These are phyloP conservation scores for Chlamydotis undulata DNA, from an alignment of 2,113 vertebrate species.

Conservation along the genomic window DNA sequence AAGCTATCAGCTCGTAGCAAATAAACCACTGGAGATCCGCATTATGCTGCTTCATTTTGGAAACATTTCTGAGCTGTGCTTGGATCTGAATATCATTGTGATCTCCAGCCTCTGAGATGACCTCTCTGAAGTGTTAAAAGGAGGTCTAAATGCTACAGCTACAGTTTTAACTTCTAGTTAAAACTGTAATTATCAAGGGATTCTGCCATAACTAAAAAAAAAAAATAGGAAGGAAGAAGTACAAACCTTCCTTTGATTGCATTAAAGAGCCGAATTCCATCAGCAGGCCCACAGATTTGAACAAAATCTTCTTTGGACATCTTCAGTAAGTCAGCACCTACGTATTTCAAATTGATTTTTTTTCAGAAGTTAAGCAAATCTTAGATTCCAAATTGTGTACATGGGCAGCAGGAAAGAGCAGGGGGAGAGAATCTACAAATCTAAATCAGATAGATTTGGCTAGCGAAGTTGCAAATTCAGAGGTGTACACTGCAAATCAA, in stretches of 20 bases:
- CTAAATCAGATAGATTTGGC: neutral
- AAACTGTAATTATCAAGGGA: neutral
- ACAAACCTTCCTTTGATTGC: conserved; percentile 92
- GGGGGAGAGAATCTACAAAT: neutral
- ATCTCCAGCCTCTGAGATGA: neutral
- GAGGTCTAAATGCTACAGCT: neutral
- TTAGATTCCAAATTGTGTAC: neutral
- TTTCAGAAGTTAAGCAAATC: conserved; percentile 53
- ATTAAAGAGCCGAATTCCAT: conserved; percentile 95
- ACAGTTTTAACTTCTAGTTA: neutral
- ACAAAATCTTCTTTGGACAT: conserved; percentile 93
- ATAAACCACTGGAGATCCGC: neutral
- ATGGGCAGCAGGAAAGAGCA: neutral
- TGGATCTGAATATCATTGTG: neutral
- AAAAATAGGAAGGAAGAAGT: neutral
- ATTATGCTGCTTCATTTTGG: neutral
- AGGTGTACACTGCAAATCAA: neutral
- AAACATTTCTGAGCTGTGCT: neutral
- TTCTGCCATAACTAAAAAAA: neutral
- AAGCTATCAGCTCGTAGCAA: neutral
- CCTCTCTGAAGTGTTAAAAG: neutral
- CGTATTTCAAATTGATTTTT: conserved; percentile 44
- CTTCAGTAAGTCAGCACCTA: conserved; percentile 91
- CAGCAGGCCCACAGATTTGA: conserved; percentile 93
- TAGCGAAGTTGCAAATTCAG: neutral